Conservation (phyloP, 2,888 invertebrate genomes). For the Cybosia mesomella region DNA sequence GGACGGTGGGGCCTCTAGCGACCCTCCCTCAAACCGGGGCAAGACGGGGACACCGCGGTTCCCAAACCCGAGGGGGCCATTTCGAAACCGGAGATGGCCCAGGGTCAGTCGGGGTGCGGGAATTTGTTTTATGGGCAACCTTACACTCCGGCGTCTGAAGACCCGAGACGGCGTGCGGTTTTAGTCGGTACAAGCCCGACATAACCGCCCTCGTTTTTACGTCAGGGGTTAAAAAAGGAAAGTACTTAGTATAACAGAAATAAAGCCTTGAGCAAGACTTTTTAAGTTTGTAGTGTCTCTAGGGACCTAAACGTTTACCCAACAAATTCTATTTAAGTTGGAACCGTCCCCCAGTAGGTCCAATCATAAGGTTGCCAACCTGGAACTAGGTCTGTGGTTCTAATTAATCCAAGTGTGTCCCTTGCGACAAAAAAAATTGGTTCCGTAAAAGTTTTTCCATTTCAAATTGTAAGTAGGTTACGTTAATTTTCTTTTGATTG, state of each 20-base stretch:
- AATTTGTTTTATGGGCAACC: too few relatives aligned
- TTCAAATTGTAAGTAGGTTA: conserved; percentile 65
- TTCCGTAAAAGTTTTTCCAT: conserved; percentile 74
- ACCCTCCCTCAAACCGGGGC: too few relatives aligned
- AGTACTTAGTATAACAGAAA: background rate
- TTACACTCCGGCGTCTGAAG: too few relatives aligned
- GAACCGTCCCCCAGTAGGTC: conserved; percentile 23
- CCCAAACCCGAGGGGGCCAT: too few relatives aligned
- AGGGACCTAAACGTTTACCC: conserved; percentile 19
- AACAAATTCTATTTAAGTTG: conserved; percentile 40
- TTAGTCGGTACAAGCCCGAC: too few relatives aligned
- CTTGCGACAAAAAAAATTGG: conserved; percentile 65
- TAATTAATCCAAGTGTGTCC: conserved; percentile 77
- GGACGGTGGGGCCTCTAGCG: too few relatives aligned
- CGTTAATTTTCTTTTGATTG: conserved; percentile 78
- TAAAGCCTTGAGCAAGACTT: background rate
- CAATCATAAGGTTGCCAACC: conserved; percentile 52
- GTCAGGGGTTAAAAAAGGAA: too few relatives aligned
- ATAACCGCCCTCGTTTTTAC: too few relatives aligned
- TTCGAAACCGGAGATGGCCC: too few relatives aligned
- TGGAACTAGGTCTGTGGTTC: conserved; percentile 53
- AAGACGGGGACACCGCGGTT: too few relatives aligned
- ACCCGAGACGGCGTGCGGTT: too few relatives aligned
- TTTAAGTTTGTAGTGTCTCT: conserved; percentile 8
- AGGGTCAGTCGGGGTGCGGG: too few relatives aligned